Evolutionary conservation across 2,113 vertebrate species (phyloP), one percentile per base, ranked within the genome.

Genomic region (Balaeniceps rex): DNA sequence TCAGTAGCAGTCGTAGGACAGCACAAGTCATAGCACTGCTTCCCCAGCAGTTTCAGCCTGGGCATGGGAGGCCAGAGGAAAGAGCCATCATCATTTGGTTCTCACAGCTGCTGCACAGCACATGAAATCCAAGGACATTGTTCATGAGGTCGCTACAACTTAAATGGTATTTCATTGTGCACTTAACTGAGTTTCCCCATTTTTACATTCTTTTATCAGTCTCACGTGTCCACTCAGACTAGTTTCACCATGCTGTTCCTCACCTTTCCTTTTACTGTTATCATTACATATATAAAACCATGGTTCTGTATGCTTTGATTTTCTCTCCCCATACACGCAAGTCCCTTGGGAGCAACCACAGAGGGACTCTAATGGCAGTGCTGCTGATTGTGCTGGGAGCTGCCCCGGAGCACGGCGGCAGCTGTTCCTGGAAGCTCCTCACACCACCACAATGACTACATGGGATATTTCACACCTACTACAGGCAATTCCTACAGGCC

Each of bases 351-450:
- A 87, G 40, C n/a, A 87, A 63, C 14, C 31, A 70, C 28, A 42
- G 22, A 61, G 0, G 5, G 24, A 71, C 38, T 34, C 19, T 7
- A 78, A 65, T 3, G 22, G 40, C 60, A 77, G 3, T 11, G 7
- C 51, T 36, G 28, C 54, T 16, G 23, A 47, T 28, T 14, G 38
- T 16, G 70, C 12, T 36, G 47, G 11, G n/a, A 78, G 61, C 55
- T 82, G 34, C 18, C 40, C 8, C 4, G 4, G 18, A 33, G 34
- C 68, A 57, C 1, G 0, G 5, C 0, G 0, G 36, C 34, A 81
- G 49, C 36, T 70, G 21, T 17, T 61, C 19, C 51, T 85, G 52
- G 55, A 82, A 84, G 34, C 7, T 78, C 70, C 84, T 61, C 54
- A 57, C 14, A 57, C 61, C 42, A 44, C 28, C 28, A 52, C 42